Conservation (phyloP, 2,888 invertebrate genomes). For the Metacarcinus magister region DNA sequence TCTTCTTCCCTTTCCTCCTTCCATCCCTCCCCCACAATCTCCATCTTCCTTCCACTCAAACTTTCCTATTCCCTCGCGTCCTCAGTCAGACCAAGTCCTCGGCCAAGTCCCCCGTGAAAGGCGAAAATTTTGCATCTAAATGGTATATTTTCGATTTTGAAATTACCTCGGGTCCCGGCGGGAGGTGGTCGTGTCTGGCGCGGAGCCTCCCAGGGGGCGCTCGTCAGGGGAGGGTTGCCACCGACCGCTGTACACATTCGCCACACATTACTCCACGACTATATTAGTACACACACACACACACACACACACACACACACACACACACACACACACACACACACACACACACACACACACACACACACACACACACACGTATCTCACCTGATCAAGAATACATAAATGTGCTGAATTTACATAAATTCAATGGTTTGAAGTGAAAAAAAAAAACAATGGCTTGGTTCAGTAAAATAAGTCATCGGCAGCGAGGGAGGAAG, state of each 20-base stretch:
- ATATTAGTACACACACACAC: background rate
- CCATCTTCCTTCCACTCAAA: slow-evolving; percentile 65
- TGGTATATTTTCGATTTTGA: slow-evolving; percentile 81
- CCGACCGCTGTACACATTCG: slow-evolving; percentile 20
- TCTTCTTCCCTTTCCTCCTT: background rate
- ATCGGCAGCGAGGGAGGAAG: background rate
- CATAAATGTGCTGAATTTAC: background rate
- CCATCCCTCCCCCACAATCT: slow-evolving; percentile 52
- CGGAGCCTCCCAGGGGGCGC: slow-evolving; percentile 49
- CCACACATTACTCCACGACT: slow-evolving; percentile 45
- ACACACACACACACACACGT: background rate
- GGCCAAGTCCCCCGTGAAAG: slow-evolving; percentile 69
- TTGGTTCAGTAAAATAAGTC: background rate
- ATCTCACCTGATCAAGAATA: background rate
- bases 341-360: slow-evolving; percentile 4
- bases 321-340: slow-evolving; percentile 55
- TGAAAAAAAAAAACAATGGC: background rate
- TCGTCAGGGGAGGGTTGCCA: slow-evolving; percentile 58
- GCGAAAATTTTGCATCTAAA: slow-evolving; percentile 78
- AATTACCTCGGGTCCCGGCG: slow-evolving; percentile 75
- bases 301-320: slow-evolving; percentile 55
- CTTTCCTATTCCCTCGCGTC: slow-evolving; percentile 61
- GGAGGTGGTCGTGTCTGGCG: slow-evolving; percentile 50
- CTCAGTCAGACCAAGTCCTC: slow-evolving; percentile 65
- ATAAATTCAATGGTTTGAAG: background rate